Percentiles rank a stretch among this genome's conserved stretches.
Evolutionary conservation across 2,888 invertebrate genomes (phyloP).

Genomic region (Hydroisotoma schaefferi): DNA sequence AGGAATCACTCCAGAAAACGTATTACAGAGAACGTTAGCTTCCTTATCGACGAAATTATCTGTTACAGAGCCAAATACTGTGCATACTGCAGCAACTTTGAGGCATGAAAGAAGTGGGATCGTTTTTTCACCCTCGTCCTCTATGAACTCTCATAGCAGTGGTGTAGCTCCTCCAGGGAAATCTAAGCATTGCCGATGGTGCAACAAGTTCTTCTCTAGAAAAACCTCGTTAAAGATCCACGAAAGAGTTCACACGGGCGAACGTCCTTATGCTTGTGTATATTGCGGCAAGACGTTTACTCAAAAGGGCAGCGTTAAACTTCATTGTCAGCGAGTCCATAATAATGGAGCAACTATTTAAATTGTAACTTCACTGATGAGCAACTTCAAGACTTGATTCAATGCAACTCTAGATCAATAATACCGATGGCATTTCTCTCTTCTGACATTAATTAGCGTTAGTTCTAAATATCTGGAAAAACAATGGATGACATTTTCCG

Average conservation of each 20-base stretch:
- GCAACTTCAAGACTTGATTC: background rate
- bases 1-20: background rate
- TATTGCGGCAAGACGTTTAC: conserved; percentile 32
- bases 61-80: too few relatives aligned
- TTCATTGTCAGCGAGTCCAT: conserved; percentile 35
- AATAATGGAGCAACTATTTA: conserved; percentile 5
- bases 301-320: conserved; percentile 34
- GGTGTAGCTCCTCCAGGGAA: conserved; percentile 10
- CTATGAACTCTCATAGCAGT: too few relatives aligned
- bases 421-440: conserved; percentile 1
- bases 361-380: too few relatives aligned
- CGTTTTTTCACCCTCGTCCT: background rate
- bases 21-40: background rate
- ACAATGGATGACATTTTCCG: background rate
- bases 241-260: conserved; percentile 4
- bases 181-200: conserved; percentile 18
- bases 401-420: background rate
- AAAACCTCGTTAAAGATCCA: conserved; percentile 27
- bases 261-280: conserved; percentile 4
- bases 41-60: background rate
- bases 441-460: background rate
- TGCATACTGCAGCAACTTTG: too few relatives aligned
- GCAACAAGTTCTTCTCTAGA: conserved; percentile 28
- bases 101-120: background rate
- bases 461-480: background rate